These are phyloP conservation scores for Alaudala cheleensis DNA, from an alignment of 2,113 vertebrate genomes.

Conservation along the genomic window DNA sequence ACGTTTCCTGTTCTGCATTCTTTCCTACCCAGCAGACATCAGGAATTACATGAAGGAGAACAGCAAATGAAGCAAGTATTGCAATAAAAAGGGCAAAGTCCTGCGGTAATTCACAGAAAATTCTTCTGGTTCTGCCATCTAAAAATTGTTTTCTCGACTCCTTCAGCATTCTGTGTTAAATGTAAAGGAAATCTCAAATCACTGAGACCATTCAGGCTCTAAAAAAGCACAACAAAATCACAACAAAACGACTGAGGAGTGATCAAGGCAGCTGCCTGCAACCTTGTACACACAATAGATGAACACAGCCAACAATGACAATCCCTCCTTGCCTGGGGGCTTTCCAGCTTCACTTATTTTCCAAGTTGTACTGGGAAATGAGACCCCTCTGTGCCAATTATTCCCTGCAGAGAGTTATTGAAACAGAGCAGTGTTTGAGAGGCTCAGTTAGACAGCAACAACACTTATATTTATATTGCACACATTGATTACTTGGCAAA, in stretches of 20 bases:
- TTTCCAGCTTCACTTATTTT: neutral
- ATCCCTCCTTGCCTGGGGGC: neutral
- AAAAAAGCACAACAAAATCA: neutral
- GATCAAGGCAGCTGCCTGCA: neutral
- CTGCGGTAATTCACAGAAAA: neutral
- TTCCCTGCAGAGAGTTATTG: neutral
- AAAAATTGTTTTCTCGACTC: neutral
- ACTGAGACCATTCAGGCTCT: neutral
- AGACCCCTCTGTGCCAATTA: neutral
- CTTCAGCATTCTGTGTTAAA: neutral
- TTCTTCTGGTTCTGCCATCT: neutral
- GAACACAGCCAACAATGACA: neutral
- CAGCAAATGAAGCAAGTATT: conserved; percentile 19
- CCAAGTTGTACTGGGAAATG: neutral
- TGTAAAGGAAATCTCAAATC: neutral
- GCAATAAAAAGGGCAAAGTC: neutral
- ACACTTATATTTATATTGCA: neutral
- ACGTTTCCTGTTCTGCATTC: neutral
- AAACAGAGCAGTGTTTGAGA: neutral
- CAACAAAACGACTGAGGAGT: neutral
- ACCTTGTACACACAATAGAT: neutral
- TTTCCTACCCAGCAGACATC: neutral
- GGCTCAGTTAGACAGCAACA: neutral
- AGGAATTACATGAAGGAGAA: neutral
- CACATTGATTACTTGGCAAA: neutral